A percentile compares a stretch with the other conserved stretches of the same genome.
Conservation (phyloP, 2,113 vertebrate genomes). For the Rissa tridactyla region DNA sequence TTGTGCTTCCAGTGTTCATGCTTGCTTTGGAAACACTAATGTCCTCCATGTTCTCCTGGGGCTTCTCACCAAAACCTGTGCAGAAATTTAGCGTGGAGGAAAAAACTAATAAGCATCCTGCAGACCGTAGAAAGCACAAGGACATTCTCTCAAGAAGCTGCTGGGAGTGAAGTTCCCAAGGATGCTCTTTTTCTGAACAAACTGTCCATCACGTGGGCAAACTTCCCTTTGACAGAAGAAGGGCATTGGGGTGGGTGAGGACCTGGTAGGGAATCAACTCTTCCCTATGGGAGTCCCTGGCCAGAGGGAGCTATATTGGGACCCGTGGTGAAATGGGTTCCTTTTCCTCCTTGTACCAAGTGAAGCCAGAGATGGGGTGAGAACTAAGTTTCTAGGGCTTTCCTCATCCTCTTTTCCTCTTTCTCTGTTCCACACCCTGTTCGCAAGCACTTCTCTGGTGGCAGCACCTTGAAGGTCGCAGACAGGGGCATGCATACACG, state of each 20-base stretch:
- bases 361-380: not conserved
- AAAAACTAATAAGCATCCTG: not conserved
- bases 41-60: rapidly evolving
- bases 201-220: not conserved
- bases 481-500: rapidly evolving
- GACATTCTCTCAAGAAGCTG: not conserved
- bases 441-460: not conserved
- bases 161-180: not conserved
- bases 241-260: not conserved
- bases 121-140: rapidly evolving
- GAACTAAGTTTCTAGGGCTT: not conserved
- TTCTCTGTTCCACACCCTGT: not conserved
- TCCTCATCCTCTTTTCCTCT: not conserved
- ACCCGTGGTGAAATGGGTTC: rapidly evolving
- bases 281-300: not conserved
- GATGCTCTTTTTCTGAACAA: not conserved
- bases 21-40: not conserved
- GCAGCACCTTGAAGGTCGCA: not conserved
- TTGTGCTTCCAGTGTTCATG: not conserved
- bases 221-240: not conserved
- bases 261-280: not conserved
- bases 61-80: not conserved
- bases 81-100: not conserved
- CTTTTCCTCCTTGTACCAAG: not conserved
- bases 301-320: not conserved